phyloP scores from a whole-genome alignment of 2,113 vertebrate species.

The Ctenodactylus gundi region DNA sequence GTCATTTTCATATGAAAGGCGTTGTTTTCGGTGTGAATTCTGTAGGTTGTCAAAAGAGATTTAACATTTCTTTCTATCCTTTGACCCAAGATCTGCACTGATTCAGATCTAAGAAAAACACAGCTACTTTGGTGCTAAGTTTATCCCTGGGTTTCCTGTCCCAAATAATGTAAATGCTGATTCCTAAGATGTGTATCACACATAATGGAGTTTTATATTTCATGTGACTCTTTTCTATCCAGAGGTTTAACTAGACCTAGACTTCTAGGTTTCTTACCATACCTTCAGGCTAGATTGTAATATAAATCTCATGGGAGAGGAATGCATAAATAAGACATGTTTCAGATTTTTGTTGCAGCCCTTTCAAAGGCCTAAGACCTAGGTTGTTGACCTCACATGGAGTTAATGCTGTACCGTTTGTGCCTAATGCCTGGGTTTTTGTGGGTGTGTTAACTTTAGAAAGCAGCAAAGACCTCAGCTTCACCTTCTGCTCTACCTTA shows the following conservation, averaged over 20 bases:
- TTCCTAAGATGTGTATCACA: not conserved
- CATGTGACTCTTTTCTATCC: not conserved
- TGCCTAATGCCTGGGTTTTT: not conserved
- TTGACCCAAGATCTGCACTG: not conserved
- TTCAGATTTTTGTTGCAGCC: not conserved
- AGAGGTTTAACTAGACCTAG: not conserved
- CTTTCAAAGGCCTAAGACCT: not conserved
- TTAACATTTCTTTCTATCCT: not conserved
- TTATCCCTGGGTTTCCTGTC: not conserved
- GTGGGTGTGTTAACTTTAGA: not conserved
- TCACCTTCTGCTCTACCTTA: not conserved
- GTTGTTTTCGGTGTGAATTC: not conserved
- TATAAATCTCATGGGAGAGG: not conserved
- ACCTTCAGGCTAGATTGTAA: not conserved
- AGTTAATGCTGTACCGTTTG: not conserved
- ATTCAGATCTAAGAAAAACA: not conserved
- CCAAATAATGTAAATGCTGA: not conserved
- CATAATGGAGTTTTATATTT: not conserved
- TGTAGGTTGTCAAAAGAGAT: not conserved
- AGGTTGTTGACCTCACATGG: not conserved
- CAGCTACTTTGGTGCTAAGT: not conserved
- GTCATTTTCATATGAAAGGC: not conserved
- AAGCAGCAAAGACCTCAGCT: not conserved
- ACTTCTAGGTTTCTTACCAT: not conserved
- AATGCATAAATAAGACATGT: not conserved